Evolutionary conservation across 92 coral and sea anemone species (phyloP), one percentile per base, ranked within the genome.

Genomic region (Hydrozoanthus gracilis): DNA sequence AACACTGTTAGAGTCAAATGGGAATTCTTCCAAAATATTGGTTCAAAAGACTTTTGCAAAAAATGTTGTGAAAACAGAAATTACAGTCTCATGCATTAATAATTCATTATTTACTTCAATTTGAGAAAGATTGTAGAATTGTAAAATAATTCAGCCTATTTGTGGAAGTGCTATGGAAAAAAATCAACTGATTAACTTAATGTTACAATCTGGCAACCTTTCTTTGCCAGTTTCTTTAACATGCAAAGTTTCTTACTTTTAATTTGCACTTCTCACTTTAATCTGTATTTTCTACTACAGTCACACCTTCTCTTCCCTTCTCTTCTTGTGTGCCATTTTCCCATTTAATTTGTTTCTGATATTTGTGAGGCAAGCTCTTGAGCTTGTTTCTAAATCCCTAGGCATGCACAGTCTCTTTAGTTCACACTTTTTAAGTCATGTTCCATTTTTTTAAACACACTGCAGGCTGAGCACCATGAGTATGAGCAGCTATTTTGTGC

Each of bases 151-250:
- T 61, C 20, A 61, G 17, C 68, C 20, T 13, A 0, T 14, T 14
- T 61, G 12, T 61, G 68, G 68, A 61, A 61, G 68, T 61, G 68
- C 5, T 61, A 61, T 61, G 68, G 15, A 61, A 61, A 61, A 58
- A 61, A 61, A 61, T 20, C 68, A 61, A 61, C 5, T 61, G 68
- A 61, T 14, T 61, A 61, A 61, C 17, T 61, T 61, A 0, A 7
- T 61, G 17, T 61, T 61, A 61, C 15, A 61, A 61, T 61, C 68
- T 61, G 68, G 68, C 68, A 61, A 61, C 68, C 68, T 61, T 61
- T 61, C 17, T 61, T 61, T 13, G 68, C 68, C 68, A 61, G 68
- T 61, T 58, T 58, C 65, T 58, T 58, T 58, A 58, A 58, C 60
- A 54, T 58, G 65, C n/a, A 16, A 58, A 58, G 15, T 5, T 58